phyloP scores from a whole-genome alignment of 1,140 invertebrate species.

The Drosophila ercepeae region DNA sequence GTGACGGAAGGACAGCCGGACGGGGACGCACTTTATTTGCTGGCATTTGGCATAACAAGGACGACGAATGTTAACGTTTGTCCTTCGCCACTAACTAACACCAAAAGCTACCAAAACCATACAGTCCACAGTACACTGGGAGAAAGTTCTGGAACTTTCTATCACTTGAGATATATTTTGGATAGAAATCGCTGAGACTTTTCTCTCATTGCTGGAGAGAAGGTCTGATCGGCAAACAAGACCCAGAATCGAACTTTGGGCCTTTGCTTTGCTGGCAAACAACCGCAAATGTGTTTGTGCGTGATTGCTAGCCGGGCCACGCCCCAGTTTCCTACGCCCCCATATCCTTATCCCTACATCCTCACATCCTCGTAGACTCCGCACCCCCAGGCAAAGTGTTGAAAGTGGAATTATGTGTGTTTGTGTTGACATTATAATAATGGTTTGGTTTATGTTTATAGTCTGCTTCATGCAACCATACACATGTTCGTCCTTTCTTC shows the following conservation, averaged over 20 bases:
- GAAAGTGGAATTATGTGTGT: slow-evolving; percentile 74
- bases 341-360: neutral
- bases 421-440: slow-evolving; percentile 76
- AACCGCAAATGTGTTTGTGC: slow-evolving; percentile 70
- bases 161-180: too few relatives aligned
- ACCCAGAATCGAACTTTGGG: slow-evolving; percentile 13
- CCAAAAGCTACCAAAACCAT: slow-evolving; percentile 3
- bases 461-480: slow-evolving; percentile 58
- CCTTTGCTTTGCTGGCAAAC: slow-evolving; percentile 40
- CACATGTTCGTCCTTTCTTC: slow-evolving; percentile 41
- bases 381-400: slow-evolving; percentile 53
- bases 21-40: slow-evolving; percentile 40
- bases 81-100: slow-evolving; percentile 41
- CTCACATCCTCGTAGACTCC: neutral
- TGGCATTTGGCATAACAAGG: slow-evolving; percentile 48
- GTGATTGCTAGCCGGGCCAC: slow-evolving; percentile 51
- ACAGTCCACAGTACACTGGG: neutral
- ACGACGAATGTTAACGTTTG: slow-evolving; percentile 40
- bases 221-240: neutral
- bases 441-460: slow-evolving; percentile 76
- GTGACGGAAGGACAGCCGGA: neutral
- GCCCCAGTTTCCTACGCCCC: slow-evolving; percentile 13
- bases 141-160: neutral
- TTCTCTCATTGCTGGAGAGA: neutral
- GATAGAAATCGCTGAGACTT: neutral